Conservation (phyloP, 2,888 invertebrate genomes). For the Sarcophaga variegata region DNA sequence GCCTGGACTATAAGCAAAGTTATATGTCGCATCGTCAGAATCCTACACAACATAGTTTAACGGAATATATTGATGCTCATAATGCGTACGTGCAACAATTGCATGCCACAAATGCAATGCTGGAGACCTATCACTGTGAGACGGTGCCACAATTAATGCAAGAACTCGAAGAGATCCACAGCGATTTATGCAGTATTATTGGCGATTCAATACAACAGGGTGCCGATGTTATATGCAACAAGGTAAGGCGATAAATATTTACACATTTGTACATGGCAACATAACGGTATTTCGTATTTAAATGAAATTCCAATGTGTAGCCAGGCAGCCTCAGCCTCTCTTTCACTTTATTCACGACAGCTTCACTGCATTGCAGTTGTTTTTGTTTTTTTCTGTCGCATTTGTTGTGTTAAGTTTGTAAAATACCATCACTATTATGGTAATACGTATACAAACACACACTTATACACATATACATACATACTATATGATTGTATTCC, state of each 20-base stretch:
- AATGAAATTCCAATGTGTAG: slow-evolving; percentile 14
- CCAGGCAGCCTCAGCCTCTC: neutral
- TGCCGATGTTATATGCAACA: slow-evolving; percentile 90
- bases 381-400: slow-evolving; percentile 8
- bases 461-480: no score
- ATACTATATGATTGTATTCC: no score
- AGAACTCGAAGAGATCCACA: slow-evolving; percentile 96
- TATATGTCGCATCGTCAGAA: slow-evolving; percentile 90
- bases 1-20: slow-evolving; percentile 93
- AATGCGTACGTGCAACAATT: slow-evolving; percentile 96
- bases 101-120: slow-evolving; percentile 95
- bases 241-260: slow-evolving; percentile 85
- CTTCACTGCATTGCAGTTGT: slow-evolving; percentile 46
- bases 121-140: slow-evolving; percentile 92
- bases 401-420: neutral
- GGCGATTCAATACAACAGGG: slow-evolving; percentile 94
- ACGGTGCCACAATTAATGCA: slow-evolving; percentile 93
- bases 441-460: no score
- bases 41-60: slow-evolving; percentile 87
- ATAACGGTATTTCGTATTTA: neutral
- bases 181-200: slow-evolving; percentile 92
- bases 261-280: neutral
- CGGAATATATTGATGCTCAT: slow-evolving; percentile 94
- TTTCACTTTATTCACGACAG: neutral
- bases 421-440: neutral